Evolutionary conservation across 2,888 invertebrate species (phyloP).

Genomic region (Euphydryas editha): DNA sequence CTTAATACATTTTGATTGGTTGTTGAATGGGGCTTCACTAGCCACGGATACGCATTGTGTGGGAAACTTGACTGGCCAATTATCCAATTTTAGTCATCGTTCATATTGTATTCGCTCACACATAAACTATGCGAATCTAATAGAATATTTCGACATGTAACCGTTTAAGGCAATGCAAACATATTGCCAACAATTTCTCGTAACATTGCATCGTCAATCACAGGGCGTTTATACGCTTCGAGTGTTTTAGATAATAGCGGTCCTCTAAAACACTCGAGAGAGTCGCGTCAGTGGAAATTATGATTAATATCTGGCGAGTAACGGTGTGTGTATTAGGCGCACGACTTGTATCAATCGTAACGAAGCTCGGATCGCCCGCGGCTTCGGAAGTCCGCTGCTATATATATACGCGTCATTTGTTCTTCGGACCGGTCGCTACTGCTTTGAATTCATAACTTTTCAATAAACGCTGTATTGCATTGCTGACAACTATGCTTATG

Average conservation of each 20-base stretch:
- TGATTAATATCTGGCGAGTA: constrained; percentile 78
- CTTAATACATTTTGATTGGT: constrained; percentile 48
- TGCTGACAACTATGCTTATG: constrained; percentile 79
- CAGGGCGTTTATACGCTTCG: constrained; percentile 48
- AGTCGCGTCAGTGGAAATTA: constrained; percentile 75
- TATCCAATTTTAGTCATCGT: constrained; percentile 68
- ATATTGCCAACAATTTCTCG: constrained; percentile 46
- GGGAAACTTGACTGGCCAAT: constrained; percentile 59
- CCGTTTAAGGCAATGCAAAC: constrained; percentile 46
- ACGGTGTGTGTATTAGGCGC: constrained; percentile 55
- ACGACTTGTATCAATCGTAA: constrained; percentile 43
- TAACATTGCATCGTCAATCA: constrained; percentile 48
- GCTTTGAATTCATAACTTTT: constrained; percentile 70
- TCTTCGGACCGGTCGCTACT: constrained; percentile 55
- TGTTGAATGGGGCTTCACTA: constrained; percentile 42
- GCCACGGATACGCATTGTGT: constrained; percentile 49
- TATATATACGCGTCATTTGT: constrained; percentile 62
- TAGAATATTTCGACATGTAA: constrained; percentile 55
- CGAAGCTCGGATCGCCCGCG: constrained; percentile 40
- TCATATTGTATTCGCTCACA: constrained; percentile 33
- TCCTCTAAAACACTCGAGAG: constrained; percentile 76
- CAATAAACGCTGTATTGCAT: constrained; percentile 65
- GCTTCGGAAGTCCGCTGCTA: constrained; percentile 59
- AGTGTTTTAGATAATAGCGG: constrained; percentile 70
- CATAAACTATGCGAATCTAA: constrained; percentile 46